Evolutionary conservation across 2,888 invertebrate genomes (phyloP).

Genomic region (Anodontia alba): DNA sequence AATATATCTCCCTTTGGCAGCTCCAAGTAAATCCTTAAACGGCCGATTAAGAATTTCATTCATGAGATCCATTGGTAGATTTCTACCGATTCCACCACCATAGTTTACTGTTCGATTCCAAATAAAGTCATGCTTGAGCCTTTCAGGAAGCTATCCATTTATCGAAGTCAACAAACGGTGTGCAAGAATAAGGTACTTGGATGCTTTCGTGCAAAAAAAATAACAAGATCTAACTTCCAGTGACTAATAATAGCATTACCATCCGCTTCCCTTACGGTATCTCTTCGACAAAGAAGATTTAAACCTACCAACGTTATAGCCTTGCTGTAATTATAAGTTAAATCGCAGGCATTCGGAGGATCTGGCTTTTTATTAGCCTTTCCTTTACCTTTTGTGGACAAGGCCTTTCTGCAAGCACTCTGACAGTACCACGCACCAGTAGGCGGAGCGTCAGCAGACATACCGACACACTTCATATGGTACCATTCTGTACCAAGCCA

Average conservation of each 20-base stretch:
- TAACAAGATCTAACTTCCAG: slow-evolving; percentile 35
- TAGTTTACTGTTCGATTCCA: slow-evolving; percentile 47
- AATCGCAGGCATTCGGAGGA: background rate
- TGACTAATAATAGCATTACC: slow-evolving; percentile 41
- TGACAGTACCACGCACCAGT: slow-evolving; percentile 45
- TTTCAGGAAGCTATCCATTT: slow-evolving; percentile 7
- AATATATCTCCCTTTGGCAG: slow-evolving; percentile 29
- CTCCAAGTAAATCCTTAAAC: slow-evolving; percentile 28
- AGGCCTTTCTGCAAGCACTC: slow-evolving; percentile 25
- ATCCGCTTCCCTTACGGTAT: slow-evolving; percentile 43
- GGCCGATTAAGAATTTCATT: slow-evolving; percentile 45
- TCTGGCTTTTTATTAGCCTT: slow-evolving; percentile 1
- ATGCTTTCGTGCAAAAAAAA: slow-evolving; percentile 26
- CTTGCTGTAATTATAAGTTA: slow-evolving; percentile 29
- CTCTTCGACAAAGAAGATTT: slow-evolving; percentile 39
- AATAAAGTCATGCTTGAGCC: background rate
- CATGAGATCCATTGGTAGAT: slow-evolving; percentile 44
- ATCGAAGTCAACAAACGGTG: slow-evolving; percentile 24
- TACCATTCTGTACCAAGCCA: slow-evolving; percentile 51
- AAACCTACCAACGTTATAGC: slow-evolving; percentile 51
- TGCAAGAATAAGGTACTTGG: slow-evolving; percentile 41
- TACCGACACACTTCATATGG: slow-evolving; percentile 43
- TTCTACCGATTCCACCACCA: slow-evolving; percentile 35
- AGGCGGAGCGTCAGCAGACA: slow-evolving; percentile 28
- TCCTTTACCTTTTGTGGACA: background rate